Evolutionary conservation across 2,888 invertebrate species (phyloP), one percentile per base, ranked within the genome.

Genomic region (Drosophila kokeensis): DNA sequence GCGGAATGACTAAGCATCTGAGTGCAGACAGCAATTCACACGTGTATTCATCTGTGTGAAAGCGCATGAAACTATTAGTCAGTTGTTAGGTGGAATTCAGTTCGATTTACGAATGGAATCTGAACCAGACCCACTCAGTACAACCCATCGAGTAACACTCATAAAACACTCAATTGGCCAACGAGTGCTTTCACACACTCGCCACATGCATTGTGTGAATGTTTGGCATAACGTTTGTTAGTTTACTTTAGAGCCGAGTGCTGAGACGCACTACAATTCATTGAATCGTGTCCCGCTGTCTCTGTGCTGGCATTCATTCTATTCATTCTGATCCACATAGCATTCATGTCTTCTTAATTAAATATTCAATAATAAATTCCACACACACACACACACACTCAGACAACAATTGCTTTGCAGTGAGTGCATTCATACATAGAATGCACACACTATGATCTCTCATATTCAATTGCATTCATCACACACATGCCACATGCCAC

Each of bases 361-460:
- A 59, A 60, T 60, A 72, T 60, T 65, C 64, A 58, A 64, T 54
- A 71, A 36, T 52, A n/a, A 55, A 45, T 52, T 34, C 30, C 52
- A 6, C 34, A 49, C 34, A 29, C 40, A 29, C 40, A 30, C 60
- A 36, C 18, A 18, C 8, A 11, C 62, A 49, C 24, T 49, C 40
- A 30, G 53, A 34, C 27, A 70, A 40, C 45, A 49, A 27, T 62
- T 32, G 59, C 10, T 52, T 34, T 15, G 57, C 57, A 38, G 45
- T 54, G 34, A 36, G 29, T 61, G 52, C 57, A 57, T 57, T 57
- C 42, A 66, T 55, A 38, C 64, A 62, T 10, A 53, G 50, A 34
- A 24, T 40, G 40, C 63, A 13, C 27, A 40, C 40, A 34, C 34
- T 38, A 36, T 59, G 52, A 69, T 48, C 58, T 58, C 30, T 61